Conservation (phyloP, 2,113 vertebrate genomes). For the Ctenomys sociabilis region DNA sequence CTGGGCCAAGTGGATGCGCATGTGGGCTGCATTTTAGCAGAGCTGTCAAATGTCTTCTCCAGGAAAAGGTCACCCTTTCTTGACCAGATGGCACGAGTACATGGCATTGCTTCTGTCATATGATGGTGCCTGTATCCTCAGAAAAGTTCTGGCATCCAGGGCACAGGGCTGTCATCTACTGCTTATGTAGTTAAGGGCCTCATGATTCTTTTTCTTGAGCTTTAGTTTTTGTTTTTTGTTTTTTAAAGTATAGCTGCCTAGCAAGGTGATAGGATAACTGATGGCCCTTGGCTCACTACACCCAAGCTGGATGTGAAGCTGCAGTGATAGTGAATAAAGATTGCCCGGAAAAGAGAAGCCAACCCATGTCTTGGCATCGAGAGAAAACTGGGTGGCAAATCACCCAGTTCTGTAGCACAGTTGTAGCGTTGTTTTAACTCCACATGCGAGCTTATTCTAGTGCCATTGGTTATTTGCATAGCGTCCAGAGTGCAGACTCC, state of each 20-base stretch:
- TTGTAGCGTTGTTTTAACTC: constrained; percentile 7
- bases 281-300: background rate
- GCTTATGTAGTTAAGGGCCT: background rate
- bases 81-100: accelerated
- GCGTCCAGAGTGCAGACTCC: constrained; percentile 48
- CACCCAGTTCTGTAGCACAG: background rate
- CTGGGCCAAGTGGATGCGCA: accelerated
- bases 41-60: accelerated
- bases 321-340: accelerated
- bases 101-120: background rate
- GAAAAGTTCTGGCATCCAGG: background rate
- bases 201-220: background rate
- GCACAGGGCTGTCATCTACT: too few species aligned
- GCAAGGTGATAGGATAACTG: background rate
- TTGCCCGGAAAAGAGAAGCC: background rate
- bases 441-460: background rate
- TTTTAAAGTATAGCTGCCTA: background rate
- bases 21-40: background rate
- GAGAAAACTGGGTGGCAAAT: background rate
- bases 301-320: background rate
- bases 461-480: constrained; percentile 48
- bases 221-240: background rate
- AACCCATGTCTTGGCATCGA: background rate
- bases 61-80: too few species aligned
- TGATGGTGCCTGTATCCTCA: accelerated